phyloP scores from a whole-genome alignment of 92 coral and sea anemone species.

The Blastomussa wellsi region DNA sequence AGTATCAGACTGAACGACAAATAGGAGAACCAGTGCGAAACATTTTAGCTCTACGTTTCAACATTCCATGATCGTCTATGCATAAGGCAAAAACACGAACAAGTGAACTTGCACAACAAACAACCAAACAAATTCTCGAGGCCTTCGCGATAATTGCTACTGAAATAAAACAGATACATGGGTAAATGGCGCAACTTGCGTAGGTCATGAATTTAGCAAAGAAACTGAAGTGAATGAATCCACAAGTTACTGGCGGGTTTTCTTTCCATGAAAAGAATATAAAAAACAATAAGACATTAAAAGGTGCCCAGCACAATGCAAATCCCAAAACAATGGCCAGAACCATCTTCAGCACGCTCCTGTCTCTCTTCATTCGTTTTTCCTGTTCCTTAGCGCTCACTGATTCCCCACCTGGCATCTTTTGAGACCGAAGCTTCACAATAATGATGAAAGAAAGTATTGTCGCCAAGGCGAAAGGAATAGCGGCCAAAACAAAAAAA shows the following conservation, averaged over 20 bases:
- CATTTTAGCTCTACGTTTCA: not conserved
- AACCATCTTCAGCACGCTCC: slow-evolving; percentile 54
- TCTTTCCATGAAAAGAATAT: slow-evolving; percentile 44
- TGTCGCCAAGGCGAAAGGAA: slow-evolving; percentile 30
- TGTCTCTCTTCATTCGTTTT: slow-evolving; percentile 39
- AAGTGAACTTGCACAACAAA: slow-evolving; percentile 2
- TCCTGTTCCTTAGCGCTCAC: slow-evolving; percentile 26
- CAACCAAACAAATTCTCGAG: slow-evolving; percentile 33
- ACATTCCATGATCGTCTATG: slow-evolving; percentile 35
- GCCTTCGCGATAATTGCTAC: slow-evolving; percentile 60
- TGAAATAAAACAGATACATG: slow-evolving; percentile 58
- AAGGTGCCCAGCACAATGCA: slow-evolving; percentile 52
- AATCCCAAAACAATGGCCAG: slow-evolving; percentile 56
- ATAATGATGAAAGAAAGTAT: slow-evolving; percentile 33
- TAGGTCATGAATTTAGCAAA: slow-evolving; percentile 34
- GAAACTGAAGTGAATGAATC: not conserved
- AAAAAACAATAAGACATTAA: slow-evolving; percentile 32
- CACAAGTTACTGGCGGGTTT: slow-evolving; percentile 17
- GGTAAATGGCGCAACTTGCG: slow-evolving; percentile 56
- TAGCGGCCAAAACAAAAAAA: slow-evolving; percentile 20
- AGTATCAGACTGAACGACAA: too few species aligned
- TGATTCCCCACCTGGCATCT: slow-evolving; percentile 34
- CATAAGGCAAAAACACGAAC: not conserved
- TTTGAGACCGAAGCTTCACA: slow-evolving; percentile 24
- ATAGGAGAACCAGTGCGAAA: not conserved